phyloP scores from a whole-genome alignment of 2,797 vertebrate genomes.

The Schizopygopsis malacanthus region DNA sequence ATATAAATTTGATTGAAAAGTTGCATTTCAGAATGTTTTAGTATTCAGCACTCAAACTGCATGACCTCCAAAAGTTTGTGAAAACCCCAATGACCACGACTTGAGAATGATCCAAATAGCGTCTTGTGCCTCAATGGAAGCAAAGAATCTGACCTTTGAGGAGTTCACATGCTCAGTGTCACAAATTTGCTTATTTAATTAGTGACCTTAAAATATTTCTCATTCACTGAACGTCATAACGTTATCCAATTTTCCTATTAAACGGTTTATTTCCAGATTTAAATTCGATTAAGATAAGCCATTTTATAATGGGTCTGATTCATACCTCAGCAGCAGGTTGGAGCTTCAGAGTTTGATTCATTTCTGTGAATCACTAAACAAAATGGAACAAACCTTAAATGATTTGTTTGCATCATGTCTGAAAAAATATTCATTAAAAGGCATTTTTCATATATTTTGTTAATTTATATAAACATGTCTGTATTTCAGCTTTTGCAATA shows the following conservation, averaged over 20 bases:
- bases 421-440: not conserved
- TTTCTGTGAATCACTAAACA: not conserved
- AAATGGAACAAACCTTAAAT: not conserved
- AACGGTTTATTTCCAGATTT: slow-evolving; percentile 20
- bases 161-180: not conserved
- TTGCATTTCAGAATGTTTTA: not conserved
- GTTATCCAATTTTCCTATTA: slow-evolving; percentile 7
- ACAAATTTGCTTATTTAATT: slow-evolving; percentile 2
- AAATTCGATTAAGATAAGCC: slow-evolving; percentile 8
- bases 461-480: not conserved
- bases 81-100: not conserved
- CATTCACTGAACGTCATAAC: slow-evolving; percentile 7
- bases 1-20: not conserved
- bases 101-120: not conserved
- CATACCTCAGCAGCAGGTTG: not conserved
- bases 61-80: not conserved
- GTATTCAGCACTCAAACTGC: not conserved
- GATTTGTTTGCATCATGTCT: not conserved
- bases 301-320: slow-evolving; percentile 4
- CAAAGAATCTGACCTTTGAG: not conserved
- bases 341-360: not conserved
- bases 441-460: not conserved
- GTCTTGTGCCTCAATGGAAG: not conserved
- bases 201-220: slow-evolving; percentile 18
- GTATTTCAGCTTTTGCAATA: not conserved